Base-by-base conservation (phyloP, 1,140 invertebrate genomes). In the Cydia splendana region DNA sequence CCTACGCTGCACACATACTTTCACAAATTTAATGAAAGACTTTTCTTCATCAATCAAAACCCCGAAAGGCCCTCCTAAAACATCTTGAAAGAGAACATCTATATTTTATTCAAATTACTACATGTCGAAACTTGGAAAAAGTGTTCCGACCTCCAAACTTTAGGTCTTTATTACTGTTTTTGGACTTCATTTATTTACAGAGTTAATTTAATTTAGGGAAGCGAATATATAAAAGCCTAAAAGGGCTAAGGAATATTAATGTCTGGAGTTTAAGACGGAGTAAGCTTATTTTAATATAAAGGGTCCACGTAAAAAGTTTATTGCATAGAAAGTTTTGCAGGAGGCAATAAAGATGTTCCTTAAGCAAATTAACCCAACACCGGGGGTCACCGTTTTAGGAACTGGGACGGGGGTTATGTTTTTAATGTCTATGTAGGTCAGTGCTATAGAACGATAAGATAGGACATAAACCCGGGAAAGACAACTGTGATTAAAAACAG, bases 161-260 rank as follows among this genome's bases (percentile, higher is more conserved):
- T 34, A 65, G 20, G 65, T 28, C 28, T 65, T 65, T 65, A 65
- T 65, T 65, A 65, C 65, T 65, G 65, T 65, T 34, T 65, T 34
- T 65, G 28, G 65, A 34, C 28, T 65, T 65, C 65, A 65, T 65
- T 84, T 86, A 87, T 88, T 88, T 87, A 87, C 79, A 28, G 78
- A 82, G 81, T 85, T 87, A 85, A 88, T 88, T 87, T 88, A 87
- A 65, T 87, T 87, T 82, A 80, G 79, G 79, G 82, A 80, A 85
- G 80, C 83, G 85, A 84, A 86, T 87, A 84, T 87, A 88, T 88
- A 87, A 85, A n/a, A n/a, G n/a, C n/a, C n/a, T n/a, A n/a, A n/a
- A 82, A 85, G 82, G 81, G 77, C 81, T 80, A 82, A 82, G 85
- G 79, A 86, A 87, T 88, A 85, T 87, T 87, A 87, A 88, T 87